Conservation (phyloP, 1,140 invertebrate genomes). For the Drosophila bipectinata region DNA sequence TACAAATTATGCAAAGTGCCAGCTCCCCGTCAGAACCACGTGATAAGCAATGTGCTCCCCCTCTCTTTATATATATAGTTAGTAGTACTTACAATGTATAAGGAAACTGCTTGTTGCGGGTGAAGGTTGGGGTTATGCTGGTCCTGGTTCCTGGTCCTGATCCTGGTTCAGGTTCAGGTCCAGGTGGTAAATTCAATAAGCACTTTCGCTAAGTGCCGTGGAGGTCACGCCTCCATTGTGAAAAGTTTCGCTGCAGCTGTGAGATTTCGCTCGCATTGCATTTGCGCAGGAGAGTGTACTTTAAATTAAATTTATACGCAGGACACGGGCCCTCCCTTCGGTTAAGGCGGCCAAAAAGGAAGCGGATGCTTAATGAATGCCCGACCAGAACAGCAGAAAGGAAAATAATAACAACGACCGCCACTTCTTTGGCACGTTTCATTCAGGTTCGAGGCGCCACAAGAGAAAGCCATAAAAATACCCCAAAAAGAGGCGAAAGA, state of each 20-base stretch:
- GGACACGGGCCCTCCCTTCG: not conserved
- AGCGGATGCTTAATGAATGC: constrained; percentile 56
- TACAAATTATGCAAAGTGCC: constrained; percentile 68
- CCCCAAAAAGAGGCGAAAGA: constrained; percentile 2
- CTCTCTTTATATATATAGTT: not conserved
- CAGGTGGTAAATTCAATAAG: constrained; percentile 48
- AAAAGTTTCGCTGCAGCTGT: constrained; percentile 30
- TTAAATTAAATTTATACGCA: constrained; percentile 61
- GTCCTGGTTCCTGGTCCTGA: not conserved
- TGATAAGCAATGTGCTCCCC: constrained; percentile 27
- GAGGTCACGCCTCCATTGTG: constrained; percentile 39
- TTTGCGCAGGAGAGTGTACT: constrained; percentile 22
- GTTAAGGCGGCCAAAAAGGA: constrained; percentile 8
- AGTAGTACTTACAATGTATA: constrained; percentile 9
- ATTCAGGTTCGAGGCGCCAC: constrained; percentile 35
- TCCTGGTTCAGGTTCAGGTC: constrained; percentile 1
- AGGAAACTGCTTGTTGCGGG: constrained; percentile 16
- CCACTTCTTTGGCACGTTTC: constrained; percentile 51
- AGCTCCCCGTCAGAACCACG: constrained; percentile 25
- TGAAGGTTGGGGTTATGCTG: not conserved
- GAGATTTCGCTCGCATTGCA: constrained; percentile 34
- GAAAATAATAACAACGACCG: constrained; percentile 35
- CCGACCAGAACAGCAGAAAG: constrained; percentile 25
- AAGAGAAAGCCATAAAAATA: constrained; percentile 47
- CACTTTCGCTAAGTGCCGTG: constrained; percentile 39